A percentile compares a stretch with the other conserved stretches of the same genome.
phyloP scores from a whole-genome alignment of 2,797 vertebrate species.

The Orientallactaga sibirica region DNA sequence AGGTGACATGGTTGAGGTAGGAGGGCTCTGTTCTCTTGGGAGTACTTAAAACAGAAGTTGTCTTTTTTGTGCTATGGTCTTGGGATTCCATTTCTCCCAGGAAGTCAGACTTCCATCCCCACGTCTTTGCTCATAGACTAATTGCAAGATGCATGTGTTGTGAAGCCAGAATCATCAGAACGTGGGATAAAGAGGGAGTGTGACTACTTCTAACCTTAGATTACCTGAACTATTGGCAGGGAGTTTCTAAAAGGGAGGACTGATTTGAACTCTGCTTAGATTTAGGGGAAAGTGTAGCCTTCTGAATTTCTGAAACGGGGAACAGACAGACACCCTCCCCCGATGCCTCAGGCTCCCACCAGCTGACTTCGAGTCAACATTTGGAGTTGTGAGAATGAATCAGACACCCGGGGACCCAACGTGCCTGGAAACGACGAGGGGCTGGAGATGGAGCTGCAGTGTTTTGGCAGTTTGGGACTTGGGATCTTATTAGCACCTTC shows the following conservation, averaged over 20 bases:
- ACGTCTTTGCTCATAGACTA: background rate
- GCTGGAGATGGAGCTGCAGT: conserved; percentile 56
- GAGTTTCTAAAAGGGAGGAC: conserved; percentile 34
- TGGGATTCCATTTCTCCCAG: background rate
- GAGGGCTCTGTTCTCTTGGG: background rate
- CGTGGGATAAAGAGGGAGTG: background rate
- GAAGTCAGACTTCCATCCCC: background rate
- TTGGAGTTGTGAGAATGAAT: conserved; percentile 70
- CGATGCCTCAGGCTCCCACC: conserved; percentile 27
- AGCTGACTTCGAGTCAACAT: conserved; percentile 68
- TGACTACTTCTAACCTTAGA: conserved; percentile 18
- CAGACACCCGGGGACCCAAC: conserved; percentile 21
- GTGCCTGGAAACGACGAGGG: conserved; percentile 68
- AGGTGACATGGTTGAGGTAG: background rate
- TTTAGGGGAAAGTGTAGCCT: conserved; percentile 11
- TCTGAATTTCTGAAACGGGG: conserved; percentile 47
- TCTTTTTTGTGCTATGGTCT: background rate
- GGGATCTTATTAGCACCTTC: conserved; percentile 66
- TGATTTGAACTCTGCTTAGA: background rate
- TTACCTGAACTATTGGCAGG: conserved; percentile 10
- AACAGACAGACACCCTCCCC: background rate
- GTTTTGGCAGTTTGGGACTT: conserved; percentile 51
- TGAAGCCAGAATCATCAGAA: conserved; percentile 14
- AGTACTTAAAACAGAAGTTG: background rate
- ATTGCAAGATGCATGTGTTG: background rate